These are phyloP conservation scores for Zootoca vivipara DNA, from an alignment of 2,113 vertebrate species.

Conservation along the genomic window DNA sequence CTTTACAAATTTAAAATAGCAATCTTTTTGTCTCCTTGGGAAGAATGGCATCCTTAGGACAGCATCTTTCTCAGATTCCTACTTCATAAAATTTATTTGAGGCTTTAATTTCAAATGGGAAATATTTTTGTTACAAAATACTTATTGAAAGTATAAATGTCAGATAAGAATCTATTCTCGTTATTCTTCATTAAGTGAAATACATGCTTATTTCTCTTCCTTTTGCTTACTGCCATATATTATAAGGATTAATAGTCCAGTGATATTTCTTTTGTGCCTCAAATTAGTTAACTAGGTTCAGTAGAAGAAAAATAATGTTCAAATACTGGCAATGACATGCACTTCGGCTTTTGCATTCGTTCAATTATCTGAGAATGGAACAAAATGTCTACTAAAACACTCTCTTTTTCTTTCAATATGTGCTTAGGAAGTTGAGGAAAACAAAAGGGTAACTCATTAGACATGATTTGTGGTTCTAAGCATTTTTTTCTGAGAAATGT, in stretches of 20 bases:
- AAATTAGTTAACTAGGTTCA: conserved; percentile 54
- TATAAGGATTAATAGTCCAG: conserved; percentile 59
- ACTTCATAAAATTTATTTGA: not conserved
- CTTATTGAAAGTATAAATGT: conserved; percentile 47
- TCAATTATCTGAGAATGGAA: conserved; percentile 61
- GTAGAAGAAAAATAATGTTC: conserved; percentile 62
- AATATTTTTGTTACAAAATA: conserved; percentile 54
- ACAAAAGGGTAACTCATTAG: not conserved
- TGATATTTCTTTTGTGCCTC: conserved; percentile 56
- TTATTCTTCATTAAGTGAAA: conserved; percentile 73
- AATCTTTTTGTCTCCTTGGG: not conserved
- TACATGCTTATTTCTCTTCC: conserved; percentile 64
- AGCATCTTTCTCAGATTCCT: not conserved
- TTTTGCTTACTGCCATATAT: conserved; percentile 60
- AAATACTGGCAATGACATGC: conserved; percentile 32
- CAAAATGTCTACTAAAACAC: conserved; percentile 40
- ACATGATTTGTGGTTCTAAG: not conserved
- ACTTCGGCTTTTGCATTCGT: conserved; percentile 58
- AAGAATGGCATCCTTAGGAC: not conserved
- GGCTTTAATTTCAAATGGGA: not conserved
- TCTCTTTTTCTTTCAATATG: conserved; percentile 36
- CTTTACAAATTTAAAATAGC: not conserved
- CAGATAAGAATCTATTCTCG: conserved; percentile 66
- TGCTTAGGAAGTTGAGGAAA: not conserved
- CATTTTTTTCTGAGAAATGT: not conserved